These are phyloP conservation scores for Coenobita brevimanus DNA, from an alignment of 1,140 invertebrate genomes.

Conservation along the genomic window DNA sequence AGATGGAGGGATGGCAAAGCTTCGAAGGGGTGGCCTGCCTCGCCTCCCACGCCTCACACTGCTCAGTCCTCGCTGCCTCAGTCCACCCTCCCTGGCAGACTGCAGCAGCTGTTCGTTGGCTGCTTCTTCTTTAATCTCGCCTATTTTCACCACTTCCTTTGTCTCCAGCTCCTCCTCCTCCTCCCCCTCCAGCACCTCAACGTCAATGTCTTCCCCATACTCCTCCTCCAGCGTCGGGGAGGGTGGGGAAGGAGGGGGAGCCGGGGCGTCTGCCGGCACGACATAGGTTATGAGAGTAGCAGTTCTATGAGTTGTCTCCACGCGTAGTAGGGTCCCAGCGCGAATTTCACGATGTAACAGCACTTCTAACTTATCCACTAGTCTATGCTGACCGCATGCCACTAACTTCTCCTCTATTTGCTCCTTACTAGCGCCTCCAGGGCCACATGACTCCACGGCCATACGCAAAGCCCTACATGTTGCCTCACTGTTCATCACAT, in stretches of 20 bases:
- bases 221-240: conserved; percentile 32
- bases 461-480: conserved; percentile 47
- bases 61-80: conserved; percentile 35
- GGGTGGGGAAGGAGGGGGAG: conserved; percentile 43
- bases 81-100: conserved; percentile 2
- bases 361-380: conserved; percentile 54
- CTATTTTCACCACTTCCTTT: not conserved
- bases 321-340: conserved; percentile 55
- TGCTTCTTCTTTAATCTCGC: conserved; percentile 19
- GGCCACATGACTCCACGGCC: conserved; percentile 52
- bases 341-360: conserved; percentile 57
- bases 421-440: conserved; percentile 52
- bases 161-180: conserved; percentile 17
- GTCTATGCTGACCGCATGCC: conserved; percentile 9
- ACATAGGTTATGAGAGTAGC: conserved; percentile 56
- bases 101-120: conserved; percentile 2
- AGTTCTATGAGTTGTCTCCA: conserved; percentile 59
- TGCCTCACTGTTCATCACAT: conserved; percentile 55
- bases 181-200: conserved; percentile 33
- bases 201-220: conserved; percentile 40
- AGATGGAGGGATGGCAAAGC: conserved; percentile 30
- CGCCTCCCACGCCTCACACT: conserved; percentile 50
- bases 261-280: conserved; percentile 51
- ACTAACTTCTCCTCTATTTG: conserved; percentile 53
- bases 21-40: conserved; percentile 41